Conservation (phyloP, 1,140 invertebrate species). For the Dolichoris vasculosae region DNA sequence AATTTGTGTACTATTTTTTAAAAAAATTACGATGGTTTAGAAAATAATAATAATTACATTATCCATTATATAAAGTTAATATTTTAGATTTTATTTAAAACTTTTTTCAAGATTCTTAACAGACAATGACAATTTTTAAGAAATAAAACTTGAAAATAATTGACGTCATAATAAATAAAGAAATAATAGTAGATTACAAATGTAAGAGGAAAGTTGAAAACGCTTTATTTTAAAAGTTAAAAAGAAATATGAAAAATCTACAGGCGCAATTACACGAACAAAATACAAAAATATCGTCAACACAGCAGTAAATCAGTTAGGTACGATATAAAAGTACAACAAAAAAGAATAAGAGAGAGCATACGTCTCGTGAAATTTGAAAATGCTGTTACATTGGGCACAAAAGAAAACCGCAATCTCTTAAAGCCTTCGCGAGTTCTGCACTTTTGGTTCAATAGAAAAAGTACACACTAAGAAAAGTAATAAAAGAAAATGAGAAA, state of each 20-base stretch:
- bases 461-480: constrained; percentile 49
- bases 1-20: too few relatives aligned
- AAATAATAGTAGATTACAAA: constrained; percentile 1
- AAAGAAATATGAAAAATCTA: constrained; percentile 16
- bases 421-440: constrained; percentile 44
- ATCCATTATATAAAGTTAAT: too few relatives aligned
- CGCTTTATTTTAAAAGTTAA: constrained; percentile 11
- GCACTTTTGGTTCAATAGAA: constrained; percentile 48
- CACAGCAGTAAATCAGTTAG: constrained; percentile 39
- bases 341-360: background rate
- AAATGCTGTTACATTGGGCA: constrained; percentile 47
- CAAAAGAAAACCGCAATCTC: constrained; percentile 48
- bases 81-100: too few relatives aligned
- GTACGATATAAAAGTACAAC: background rate
- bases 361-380: constrained; percentile 35
- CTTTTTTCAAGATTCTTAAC: background rate
- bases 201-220: background rate
- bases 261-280: background rate
- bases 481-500: background rate
- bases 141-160: background rate
- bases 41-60: too few relatives aligned
- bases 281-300: constrained; percentile 35
- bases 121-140: background rate
- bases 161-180: background rate
- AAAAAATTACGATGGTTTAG: too few relatives aligned